Evolutionary conservation across 2,113 vertebrate genomes (phyloP).

Genomic region (Chiloscyllium plagiosum): DNA sequence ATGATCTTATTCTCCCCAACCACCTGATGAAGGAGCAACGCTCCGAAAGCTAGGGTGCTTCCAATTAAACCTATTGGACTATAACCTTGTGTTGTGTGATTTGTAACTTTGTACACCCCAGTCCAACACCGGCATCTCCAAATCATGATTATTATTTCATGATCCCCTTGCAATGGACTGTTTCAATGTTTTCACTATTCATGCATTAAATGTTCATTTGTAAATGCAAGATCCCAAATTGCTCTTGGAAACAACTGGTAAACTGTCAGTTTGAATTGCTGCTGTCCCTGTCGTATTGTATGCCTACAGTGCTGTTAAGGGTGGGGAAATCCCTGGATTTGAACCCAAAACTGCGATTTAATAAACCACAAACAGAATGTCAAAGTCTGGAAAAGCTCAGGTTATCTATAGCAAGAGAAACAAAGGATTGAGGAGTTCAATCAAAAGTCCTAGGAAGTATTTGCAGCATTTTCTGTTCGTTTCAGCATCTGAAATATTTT

Average conservation of each 20-base stretch:
- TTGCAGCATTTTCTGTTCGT: background rate
- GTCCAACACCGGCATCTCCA: no score
- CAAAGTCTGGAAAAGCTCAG: background rate
- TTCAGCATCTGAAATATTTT: background rate
- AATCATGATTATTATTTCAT: background rate
- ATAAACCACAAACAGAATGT: background rate
- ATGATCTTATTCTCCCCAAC: no score
- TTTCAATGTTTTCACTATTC: background rate
- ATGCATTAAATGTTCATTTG: background rate
- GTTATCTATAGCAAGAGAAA: background rate
- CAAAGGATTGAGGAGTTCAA: background rate
- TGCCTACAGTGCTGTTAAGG: background rate
- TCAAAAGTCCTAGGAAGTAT: background rate
- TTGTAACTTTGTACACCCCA: no score
- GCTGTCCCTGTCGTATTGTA: background rate
- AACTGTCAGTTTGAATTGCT: background rate
- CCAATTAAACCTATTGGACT: no score
- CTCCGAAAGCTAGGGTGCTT: no score
- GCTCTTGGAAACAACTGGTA: background rate
- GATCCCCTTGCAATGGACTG: background rate
- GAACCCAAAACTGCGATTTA: background rate
- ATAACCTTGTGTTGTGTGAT: no score
- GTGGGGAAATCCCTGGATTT: background rate
- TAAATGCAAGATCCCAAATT: background rate
- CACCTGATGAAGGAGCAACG: no score